phyloP scores from a whole-genome alignment of 2,113 vertebrate genomes.

The Bambusicola thoracicus region DNA sequence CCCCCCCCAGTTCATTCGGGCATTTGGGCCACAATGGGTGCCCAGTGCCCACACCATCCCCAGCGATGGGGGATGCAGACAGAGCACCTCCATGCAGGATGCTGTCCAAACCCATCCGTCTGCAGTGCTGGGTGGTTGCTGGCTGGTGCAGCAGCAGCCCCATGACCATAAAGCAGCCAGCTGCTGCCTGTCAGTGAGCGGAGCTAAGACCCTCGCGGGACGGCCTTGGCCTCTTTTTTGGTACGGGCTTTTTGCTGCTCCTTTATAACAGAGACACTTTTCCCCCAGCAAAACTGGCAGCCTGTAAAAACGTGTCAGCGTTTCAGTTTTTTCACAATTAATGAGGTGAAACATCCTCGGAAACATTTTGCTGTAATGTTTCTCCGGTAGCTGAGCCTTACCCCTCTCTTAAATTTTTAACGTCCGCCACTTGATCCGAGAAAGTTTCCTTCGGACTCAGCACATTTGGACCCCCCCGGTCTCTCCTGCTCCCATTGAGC shows the following conservation, averaged over 20 bases:
- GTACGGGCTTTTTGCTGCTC: slow-evolving; percentile 21
- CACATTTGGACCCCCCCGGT: slow-evolving; percentile 36
- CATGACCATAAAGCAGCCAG: slow-evolving; percentile 38
- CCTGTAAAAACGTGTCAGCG: slow-evolving; percentile 64
- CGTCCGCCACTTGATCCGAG: slow-evolving; percentile 1
- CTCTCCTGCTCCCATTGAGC: background rate
- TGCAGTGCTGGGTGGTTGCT: background rate
- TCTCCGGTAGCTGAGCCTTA: slow-evolving; percentile 52
- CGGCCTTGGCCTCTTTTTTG: slow-evolving; percentile 28
- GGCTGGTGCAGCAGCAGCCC: background rate
- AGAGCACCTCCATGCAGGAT: background rate
- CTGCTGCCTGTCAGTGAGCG: slow-evolving; percentile 45
- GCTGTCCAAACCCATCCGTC: rapidly evolving
- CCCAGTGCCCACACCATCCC: background rate
- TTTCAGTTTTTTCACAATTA: slow-evolving; percentile 71
- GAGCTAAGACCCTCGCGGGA: slow-evolving; percentile 19
- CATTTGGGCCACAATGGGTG: background rate
- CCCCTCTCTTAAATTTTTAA: slow-evolving; percentile 63
- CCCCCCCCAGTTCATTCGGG: background rate
- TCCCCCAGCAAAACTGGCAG: slow-evolving; percentile 59
- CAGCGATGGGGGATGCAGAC: rapidly evolving
- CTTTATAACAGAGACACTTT: slow-evolving; percentile 43
- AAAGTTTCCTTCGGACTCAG: slow-evolving; percentile 65
- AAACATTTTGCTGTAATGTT: slow-evolving; percentile 55
- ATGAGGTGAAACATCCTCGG: slow-evolving; percentile 71